Percentiles rank a stretch among this genome's conserved stretches.
These are phyloP conservation scores for Luscinia luscinia DNA, from an alignment of 2,797 vertebrate species.

Conservation along the genomic window DNA sequence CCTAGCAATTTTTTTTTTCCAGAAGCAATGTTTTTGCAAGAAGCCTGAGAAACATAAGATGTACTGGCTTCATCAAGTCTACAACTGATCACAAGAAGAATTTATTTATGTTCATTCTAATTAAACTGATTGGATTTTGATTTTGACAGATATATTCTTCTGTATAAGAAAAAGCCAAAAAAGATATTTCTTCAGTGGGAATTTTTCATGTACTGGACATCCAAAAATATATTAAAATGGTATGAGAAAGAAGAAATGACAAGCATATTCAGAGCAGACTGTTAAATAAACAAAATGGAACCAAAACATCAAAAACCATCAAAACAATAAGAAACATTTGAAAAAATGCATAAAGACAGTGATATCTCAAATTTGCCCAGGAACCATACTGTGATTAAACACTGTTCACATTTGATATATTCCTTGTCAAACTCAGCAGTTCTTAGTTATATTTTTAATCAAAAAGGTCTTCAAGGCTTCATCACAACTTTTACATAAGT, in stretches of 20 bases:
- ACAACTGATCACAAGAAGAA: neutral
- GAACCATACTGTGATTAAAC: neutral
- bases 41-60: neutral
- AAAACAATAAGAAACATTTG: neutral
- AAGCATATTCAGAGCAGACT: neutral
- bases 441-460: neutral
- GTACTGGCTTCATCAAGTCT: neutral
- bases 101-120: neutral
- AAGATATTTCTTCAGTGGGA: neutral
- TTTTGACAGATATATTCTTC: neutral
- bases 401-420: neutral
- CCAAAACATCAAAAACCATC: neutral
- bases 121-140: neutral
- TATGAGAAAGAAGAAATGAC: neutral
- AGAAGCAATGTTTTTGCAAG: neutral
- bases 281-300: neutral
- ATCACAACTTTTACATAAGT: neutral
- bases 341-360: neutral
- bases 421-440: neutral
- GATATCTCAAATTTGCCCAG: neutral
- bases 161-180: neutral
- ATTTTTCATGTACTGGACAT: neutral
- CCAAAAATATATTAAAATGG: neutral
- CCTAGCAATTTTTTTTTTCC: neutral
- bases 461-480: neutral